These are phyloP conservation scores for Apoderus coryli DNA, from an alignment of 2,888 invertebrate species.

Conservation along the genomic window DNA sequence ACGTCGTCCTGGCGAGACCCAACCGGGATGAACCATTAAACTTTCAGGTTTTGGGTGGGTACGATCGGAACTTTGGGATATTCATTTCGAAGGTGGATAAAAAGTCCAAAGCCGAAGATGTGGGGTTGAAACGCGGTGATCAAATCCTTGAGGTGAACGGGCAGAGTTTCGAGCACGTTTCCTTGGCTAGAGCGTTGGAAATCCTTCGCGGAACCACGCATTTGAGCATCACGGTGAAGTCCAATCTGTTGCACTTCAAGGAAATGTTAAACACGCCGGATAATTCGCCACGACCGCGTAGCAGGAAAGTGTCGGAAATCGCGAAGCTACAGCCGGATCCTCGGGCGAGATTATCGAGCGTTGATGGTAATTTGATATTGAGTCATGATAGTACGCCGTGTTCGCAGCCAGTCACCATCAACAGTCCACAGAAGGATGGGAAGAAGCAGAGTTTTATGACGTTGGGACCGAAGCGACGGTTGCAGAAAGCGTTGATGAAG, in stretches of 20 bases:
- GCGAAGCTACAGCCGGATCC: constrained; percentile 54
- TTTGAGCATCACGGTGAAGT: constrained; percentile 90
- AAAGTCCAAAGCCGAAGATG: constrained; percentile 87
- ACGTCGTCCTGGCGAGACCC: constrained; percentile 80
- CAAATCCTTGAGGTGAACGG: constrained; percentile 97
- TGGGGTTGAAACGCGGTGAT: constrained; percentile 91
- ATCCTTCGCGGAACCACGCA: constrained; percentile 89
- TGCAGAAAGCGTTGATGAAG: constrained; percentile 75
- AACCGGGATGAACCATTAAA: constrained; percentile 86
- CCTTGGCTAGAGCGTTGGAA: constrained; percentile 82
- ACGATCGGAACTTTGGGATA: constrained; percentile 71
- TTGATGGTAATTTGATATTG: constrained; percentile 40
- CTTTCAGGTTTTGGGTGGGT: constrained; percentile 88
- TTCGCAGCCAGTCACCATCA: constrained; percentile 43
- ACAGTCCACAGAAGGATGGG: constrained; percentile 49
- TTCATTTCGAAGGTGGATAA: constrained; percentile 91
- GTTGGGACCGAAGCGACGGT: constrained; percentile 69
- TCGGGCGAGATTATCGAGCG: constrained; percentile 62
- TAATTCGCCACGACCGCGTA: constrained; percentile 63
- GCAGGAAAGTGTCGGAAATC: constrained; percentile 39
- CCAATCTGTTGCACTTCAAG: constrained; percentile 81
- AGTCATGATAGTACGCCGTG: constrained; percentile 26
- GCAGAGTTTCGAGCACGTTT: constrained; percentile 89
- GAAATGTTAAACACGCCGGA: constrained; percentile 64
- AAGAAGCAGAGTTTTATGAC: constrained; percentile 66